phyloP scores from a whole-genome alignment of 2,888 invertebrate species.

The Drosophila suboccidentalis region DNA sequence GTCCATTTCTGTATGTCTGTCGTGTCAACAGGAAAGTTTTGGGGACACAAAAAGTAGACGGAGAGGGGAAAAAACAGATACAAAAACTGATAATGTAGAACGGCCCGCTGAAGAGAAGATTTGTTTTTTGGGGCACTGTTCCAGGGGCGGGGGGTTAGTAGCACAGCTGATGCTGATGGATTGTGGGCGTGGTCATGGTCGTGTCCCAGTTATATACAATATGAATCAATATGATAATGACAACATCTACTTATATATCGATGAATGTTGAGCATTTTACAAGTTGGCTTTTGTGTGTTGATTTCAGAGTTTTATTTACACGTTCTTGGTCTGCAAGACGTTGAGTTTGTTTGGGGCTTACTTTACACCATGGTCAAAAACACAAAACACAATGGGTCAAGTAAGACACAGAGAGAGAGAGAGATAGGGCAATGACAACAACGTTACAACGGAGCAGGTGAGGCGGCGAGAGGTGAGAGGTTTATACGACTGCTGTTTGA shows the following conservation, averaged over 20 bases:
- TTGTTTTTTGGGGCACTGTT: slow-evolving; percentile 36
- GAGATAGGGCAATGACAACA: slow-evolving; percentile 60
- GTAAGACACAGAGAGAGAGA: slow-evolving; percentile 12
- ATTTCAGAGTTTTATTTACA: slow-evolving; percentile 47
- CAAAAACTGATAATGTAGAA: slow-evolving; percentile 36
- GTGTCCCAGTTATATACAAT: slow-evolving; percentile 68
- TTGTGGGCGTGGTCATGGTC: slow-evolving; percentile 24
- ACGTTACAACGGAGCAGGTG: slow-evolving; percentile 65
- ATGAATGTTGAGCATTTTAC: slow-evolving; percentile 36
- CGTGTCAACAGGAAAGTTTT: slow-evolving; percentile 27
- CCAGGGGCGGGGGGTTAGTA: slow-evolving; percentile 56
- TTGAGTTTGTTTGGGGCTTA: slow-evolving; percentile 23
- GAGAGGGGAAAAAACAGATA: slow-evolving; percentile 37
- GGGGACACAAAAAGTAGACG: slow-evolving; percentile 38
- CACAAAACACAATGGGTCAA: slow-evolving; percentile 38
- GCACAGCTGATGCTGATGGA: slow-evolving; percentile 59
- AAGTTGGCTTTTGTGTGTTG: slow-evolving; percentile 5
- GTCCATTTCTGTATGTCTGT: slow-evolving; percentile 23
- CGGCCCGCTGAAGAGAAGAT: slow-evolving; percentile 42
- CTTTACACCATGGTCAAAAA: slow-evolving; percentile 55
- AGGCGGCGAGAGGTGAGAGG: slow-evolving; percentile 48
- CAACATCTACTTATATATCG: slow-evolving; percentile 50
- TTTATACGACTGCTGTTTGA: slow-evolving; percentile 30
- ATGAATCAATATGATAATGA: slow-evolving; percentile 51
- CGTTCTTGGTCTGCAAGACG: slow-evolving; percentile 67